Evolutionary conservation across 2,888 invertebrate species (phyloP).

Genomic region (Drosophila pseudotakahashii): DNA sequence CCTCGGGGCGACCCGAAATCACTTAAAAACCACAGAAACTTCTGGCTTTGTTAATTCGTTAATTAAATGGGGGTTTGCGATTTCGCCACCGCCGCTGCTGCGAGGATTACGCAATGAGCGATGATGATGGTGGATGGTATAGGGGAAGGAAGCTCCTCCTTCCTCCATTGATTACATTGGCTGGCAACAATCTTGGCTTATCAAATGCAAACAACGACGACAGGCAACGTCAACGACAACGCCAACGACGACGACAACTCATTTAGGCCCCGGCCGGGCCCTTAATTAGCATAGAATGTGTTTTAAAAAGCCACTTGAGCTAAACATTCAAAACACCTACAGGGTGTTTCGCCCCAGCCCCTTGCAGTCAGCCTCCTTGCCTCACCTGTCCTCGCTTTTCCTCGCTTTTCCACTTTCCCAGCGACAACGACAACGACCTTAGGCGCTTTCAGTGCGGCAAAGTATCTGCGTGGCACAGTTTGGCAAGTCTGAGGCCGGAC

Average conservation of each 20-base stretch:
- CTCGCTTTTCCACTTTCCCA: constrained; percentile 38
- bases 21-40: constrained; percentile 73
- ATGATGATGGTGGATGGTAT: constrained; percentile 17
- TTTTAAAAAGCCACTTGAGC: constrained; percentile 79
- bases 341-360: constrained; percentile 28
- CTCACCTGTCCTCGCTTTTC: neutral
- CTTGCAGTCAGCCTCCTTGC: neutral
- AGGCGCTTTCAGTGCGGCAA: constrained; percentile 51
- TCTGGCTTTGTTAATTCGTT: constrained; percentile 79
- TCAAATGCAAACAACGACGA: constrained; percentile 68
- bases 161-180: constrained; percentile 73
- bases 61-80: constrained; percentile 71
- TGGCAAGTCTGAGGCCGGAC: constrained; percentile 45
- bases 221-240: constrained; percentile 52
- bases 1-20: constrained; percentile 53
- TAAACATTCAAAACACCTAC: constrained; percentile 80
- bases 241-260: constrained; percentile 67
- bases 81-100: too few species aligned
- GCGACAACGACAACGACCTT: constrained; percentile 64
- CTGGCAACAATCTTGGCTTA: constrained; percentile 70
- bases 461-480: constrained; percentile 42
- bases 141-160: neutral
- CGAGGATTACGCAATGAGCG: constrained; percentile 71
- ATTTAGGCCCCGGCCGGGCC: constrained; percentile 61
- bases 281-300: constrained; percentile 79